Percentiles rank a stretch among this genome's conserved stretches.
Evolutionary conservation across 2,113 vertebrate genomes (phyloP).

Genomic region (Rhea pennata): DNA sequence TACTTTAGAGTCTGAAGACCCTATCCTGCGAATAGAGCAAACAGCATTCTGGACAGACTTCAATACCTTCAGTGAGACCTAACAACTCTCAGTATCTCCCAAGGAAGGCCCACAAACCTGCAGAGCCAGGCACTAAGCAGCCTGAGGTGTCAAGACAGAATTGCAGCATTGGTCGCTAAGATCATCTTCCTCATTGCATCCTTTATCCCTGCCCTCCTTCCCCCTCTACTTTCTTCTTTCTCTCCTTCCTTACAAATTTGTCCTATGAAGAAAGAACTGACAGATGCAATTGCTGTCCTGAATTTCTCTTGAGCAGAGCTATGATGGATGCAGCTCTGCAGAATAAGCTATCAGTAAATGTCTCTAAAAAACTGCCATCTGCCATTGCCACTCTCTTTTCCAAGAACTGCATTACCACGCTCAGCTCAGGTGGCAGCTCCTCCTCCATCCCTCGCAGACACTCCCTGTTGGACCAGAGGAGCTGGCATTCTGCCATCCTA

Average conservation of each 20-base stretch:
- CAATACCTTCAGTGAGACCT: background rate
- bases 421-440: background rate
- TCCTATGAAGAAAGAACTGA: background rate
- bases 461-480: background rate
- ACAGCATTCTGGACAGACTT: background rate
- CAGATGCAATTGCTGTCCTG: background rate
- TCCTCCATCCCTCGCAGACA: background rate
- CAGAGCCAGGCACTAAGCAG: background rate
- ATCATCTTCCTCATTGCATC: background rate
- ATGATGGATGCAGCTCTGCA: background rate
- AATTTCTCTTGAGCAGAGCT: background rate
- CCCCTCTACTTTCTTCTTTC: background rate
- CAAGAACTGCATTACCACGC: background rate
- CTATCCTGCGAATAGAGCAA: background rate
- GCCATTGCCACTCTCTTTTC: background rate
- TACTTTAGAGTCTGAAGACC: background rate
- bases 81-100: background rate
- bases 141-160: background rate
- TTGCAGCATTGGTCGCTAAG: background rate
- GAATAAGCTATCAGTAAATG: background rate
- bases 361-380: background rate
- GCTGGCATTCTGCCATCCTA: background rate
- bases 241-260: background rate
- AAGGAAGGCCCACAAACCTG: background rate
- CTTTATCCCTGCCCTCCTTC: background rate